Evolutionary conservation across 37 sponge, comb jelly and placozoan genomes (phyloP).

Genomic region (Ephydatia muelleri): DNA sequence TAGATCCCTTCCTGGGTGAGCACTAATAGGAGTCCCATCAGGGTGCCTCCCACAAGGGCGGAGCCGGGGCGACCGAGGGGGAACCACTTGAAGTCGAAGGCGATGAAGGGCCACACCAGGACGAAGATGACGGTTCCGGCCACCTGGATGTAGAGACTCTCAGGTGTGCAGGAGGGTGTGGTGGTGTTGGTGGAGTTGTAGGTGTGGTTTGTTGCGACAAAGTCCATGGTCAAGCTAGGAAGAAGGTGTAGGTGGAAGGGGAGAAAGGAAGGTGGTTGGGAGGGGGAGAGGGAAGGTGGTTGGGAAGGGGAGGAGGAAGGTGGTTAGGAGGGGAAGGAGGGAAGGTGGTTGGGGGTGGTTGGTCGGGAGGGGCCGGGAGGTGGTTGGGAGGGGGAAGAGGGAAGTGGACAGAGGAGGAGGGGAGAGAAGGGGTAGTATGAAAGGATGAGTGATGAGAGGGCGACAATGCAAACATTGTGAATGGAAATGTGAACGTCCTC

Average conservation of each 20-base stretch:
- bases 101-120: constrained; percentile 68
- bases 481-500: no score
- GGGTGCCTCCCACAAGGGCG: constrained; percentile 53
- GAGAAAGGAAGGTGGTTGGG: no score
- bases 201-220: not conserved
- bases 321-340: no score
- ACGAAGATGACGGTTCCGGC: constrained; percentile 50
- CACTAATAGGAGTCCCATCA: constrained; percentile 63
- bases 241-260: not conserved
- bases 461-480: no score
- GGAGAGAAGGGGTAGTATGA: no score
- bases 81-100: constrained; percentile 55
- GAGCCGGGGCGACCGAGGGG: constrained; percentile 61
- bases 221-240: not conserved
- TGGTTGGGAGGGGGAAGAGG: no score
- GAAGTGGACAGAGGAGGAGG: no score
- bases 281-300: no score
- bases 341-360: no score
- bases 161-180: not conserved
- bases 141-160: constrained; percentile 22
- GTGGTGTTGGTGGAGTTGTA: not conserved
- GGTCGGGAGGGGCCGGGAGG: no score
- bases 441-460: no score
- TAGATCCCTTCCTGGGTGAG: constrained; percentile 54
- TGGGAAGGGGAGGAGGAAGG: no score